Evolutionary conservation across 2,888 invertebrate species (phyloP).

Genomic region (Acrobasis repandana): DNA sequence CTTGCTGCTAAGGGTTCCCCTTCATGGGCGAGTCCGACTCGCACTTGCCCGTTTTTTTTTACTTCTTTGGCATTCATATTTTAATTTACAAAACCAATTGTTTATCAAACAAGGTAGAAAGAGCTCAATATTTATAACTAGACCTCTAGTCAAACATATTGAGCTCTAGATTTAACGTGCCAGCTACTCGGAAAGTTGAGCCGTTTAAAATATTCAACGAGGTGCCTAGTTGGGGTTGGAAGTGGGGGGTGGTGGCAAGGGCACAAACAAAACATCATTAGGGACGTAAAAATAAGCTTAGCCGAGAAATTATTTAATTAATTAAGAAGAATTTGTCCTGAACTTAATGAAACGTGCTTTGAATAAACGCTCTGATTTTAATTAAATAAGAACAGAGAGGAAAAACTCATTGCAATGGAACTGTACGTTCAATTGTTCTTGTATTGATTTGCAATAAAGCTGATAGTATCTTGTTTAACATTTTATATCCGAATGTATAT

Average conservation of each 20-base stretch:
- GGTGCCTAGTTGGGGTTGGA: constrained; percentile 26
- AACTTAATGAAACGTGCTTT: constrained; percentile 56
- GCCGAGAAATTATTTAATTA: constrained; percentile 56
- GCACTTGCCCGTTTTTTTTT: too few relatives aligned
- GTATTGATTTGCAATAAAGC: neutral
- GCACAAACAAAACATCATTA: constrained; percentile 56
- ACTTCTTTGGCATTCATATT: too few relatives aligned
- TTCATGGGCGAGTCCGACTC: too few relatives aligned
- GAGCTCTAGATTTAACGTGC: constrained; percentile 42
- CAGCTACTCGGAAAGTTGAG: constrained; percentile 41
- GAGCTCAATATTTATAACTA: too few relatives aligned
- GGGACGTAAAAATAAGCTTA: constrained; percentile 45
- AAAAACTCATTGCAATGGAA: neutral
- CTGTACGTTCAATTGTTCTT: neutral
- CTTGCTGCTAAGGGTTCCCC: too few relatives aligned
- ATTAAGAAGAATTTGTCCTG: constrained; percentile 59
- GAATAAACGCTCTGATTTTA: constrained; percentile 53
- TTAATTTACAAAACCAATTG: too few relatives aligned
- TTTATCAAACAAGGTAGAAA: constrained; percentile 29
- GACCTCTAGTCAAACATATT: constrained; percentile 37
- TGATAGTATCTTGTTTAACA: neutral
- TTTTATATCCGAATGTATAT: too few relatives aligned
- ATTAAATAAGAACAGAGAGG: constrained; percentile 43
- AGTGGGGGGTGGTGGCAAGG: constrained; percentile 18
- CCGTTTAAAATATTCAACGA: constrained; percentile 55